Evolutionary conservation across 2,888 invertebrate species (phyloP), one percentile per base, ranked within the genome.

Genomic region (Cataglyphis cursor): DNA sequence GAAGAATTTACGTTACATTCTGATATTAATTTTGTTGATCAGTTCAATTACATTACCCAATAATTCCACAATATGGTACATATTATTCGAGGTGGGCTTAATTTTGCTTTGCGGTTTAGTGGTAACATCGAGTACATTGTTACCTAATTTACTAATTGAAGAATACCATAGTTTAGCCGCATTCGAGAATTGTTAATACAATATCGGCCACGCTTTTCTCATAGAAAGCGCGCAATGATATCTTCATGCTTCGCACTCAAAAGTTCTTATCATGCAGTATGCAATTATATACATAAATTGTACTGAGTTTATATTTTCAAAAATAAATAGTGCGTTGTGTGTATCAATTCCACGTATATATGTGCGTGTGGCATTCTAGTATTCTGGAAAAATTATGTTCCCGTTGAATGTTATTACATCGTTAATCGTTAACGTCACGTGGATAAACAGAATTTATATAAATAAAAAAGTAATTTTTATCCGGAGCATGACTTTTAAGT

Each of bases 51-150:
- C 61, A 83, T 88, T 85, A 85, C 38, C 41, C 59, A 51, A 61
- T 81, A 85, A 90, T 87, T 88, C 73, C 82, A 78, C 82, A 86
- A 85, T 83, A 88, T 84, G 76, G 74, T 70, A 72, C 76, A 51
- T 78, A 81, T 85, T 88, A 85, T 85, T 82, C 84, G 82, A 80
- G 66, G 75, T 28, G 73, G 85, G 83, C 87, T 89, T 90, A 89
- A 89, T 89, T 90, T 87, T 88, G 83, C 80, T 80, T 70, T 74
- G 88, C 73, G 87, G 88, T 90, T 76, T 85, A 81, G 70, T 57
- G 85, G 61, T 65, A 83, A 88, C 73, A 66, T 70, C 80, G 75
- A 57, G 74, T 83, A 72, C 82, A 87, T 89, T 85, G 90, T 82
- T 48, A 84, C 59, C 81, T 87, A 90, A 90, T 89, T 89, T 87